Evolutionary conservation across 2,113 vertebrate species (phyloP).

Genomic region (Solea senegalensis): DNA sequence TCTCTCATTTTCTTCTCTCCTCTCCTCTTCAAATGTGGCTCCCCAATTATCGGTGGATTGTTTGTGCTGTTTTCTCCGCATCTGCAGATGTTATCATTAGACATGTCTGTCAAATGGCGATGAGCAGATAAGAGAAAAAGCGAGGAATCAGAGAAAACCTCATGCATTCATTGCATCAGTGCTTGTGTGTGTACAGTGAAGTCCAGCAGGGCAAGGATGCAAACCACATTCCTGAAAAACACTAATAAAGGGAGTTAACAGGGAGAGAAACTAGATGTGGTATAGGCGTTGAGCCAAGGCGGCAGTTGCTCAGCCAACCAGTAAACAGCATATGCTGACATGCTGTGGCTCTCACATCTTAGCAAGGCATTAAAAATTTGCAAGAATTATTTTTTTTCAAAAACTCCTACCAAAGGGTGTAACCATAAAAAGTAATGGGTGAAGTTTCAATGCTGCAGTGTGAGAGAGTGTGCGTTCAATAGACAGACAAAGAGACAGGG

Average conservation of each 20-base stretch:
- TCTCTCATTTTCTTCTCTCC: too few relatives aligned
- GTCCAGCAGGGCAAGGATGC: constrained; percentile 28
- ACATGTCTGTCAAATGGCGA: constrained; percentile 73
- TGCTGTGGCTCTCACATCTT: constrained; percentile 31
- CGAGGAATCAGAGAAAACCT: constrained; percentile 41
- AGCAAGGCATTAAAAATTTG: constrained; percentile 30
- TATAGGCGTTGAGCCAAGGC: constrained; percentile 36
- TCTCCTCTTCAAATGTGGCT: constrained; percentile 37
- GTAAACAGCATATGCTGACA: constrained; percentile 50
- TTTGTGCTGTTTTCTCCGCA: constrained; percentile 66
- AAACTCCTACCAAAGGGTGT: constrained; percentile 30
- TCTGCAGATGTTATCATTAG: constrained; percentile 74
- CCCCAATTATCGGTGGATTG: constrained; percentile 78
- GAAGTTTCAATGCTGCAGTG: constrained; percentile 61
- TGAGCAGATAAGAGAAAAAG: constrained; percentile 56
- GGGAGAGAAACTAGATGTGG: constrained; percentile 65
- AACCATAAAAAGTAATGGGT: constrained; percentile 51
- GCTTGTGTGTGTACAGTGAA: constrained; percentile 7
- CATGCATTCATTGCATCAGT: constrained; percentile 48
- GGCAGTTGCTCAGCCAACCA: constrained; percentile 51
- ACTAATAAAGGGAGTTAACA: constrained; percentile 75
- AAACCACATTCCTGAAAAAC: constrained; percentile 65
- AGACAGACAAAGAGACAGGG: constrained; percentile 63
- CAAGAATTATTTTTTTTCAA: constrained; percentile 46
- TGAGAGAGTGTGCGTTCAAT: constrained; percentile 35